Conservation (phyloP, 2,888 invertebrate species). For the Atrina japonica region DNA sequence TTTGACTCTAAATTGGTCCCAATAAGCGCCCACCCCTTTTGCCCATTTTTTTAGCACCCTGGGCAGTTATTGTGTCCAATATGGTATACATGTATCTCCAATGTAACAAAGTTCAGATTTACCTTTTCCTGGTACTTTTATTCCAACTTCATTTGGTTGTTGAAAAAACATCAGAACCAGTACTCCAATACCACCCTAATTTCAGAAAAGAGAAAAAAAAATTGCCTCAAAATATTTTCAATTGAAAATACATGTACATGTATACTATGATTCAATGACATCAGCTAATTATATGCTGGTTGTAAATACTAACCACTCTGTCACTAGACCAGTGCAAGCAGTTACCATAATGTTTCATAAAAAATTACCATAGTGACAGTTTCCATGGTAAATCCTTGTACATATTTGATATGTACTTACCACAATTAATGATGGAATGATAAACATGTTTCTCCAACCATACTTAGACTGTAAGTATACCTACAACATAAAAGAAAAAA, state of each 20-base stretch:
- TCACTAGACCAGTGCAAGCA: too few species aligned
- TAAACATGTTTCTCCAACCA: conserved; percentile 80
- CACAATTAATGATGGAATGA: conserved; percentile 78
- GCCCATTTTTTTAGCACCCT: too few species aligned
- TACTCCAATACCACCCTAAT: conserved; percentile 69
- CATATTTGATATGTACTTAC: conserved; percentile 65
- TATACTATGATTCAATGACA: too few species aligned
- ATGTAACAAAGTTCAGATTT: too few species aligned
- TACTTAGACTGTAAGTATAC: conserved; percentile 79
- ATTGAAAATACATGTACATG: background rate
- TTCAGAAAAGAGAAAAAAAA: conserved; percentile 23
- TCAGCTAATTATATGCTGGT: background rate
- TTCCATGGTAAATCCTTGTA: too few species aligned
- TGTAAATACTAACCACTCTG: too few species aligned
- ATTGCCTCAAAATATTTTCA: background rate
- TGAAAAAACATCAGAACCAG: conserved; percentile 72
- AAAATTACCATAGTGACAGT: too few species aligned
- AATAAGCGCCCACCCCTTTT: too few species aligned
- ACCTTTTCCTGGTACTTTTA: conserved; percentile 77
- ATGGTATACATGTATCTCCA: too few species aligned
- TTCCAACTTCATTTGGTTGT: conserved; percentile 74
- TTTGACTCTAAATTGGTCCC: too few species aligned
- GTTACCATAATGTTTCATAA: conserved; percentile 2
- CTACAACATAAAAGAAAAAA: conserved; percentile 50
- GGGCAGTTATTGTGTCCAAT: too few species aligned